Conservation (phyloP, 2,888 invertebrate genomes). For the Nemotelus pantherinus region DNA sequence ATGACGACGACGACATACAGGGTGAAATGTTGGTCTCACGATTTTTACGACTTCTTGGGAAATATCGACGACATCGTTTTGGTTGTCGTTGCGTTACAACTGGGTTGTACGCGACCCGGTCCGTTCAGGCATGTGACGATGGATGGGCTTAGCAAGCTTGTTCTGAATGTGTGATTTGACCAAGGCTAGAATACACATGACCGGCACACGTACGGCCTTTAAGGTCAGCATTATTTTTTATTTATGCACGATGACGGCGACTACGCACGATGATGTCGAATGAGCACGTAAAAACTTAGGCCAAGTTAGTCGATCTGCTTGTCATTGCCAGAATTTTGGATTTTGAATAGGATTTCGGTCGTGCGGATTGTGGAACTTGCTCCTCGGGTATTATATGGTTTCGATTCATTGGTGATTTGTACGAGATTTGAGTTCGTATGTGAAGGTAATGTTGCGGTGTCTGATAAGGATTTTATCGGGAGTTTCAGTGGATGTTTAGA, state of each 20-base stretch:
- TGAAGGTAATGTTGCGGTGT: too few relatives aligned
- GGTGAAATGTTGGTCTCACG: constrained; percentile 30
- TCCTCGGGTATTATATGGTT: too few relatives aligned
- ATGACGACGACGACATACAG: background rate
- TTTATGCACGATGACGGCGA: constrained; percentile 11
- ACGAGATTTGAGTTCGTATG: too few relatives aligned
- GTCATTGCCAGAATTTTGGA: too few relatives aligned
- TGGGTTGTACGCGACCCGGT: background rate
- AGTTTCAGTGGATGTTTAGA: too few relatives aligned
- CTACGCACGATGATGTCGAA: background rate
- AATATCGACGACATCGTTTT: background rate
- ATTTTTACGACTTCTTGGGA: constrained; percentile 34
- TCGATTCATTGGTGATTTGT: too few relatives aligned
- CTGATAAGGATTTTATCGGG: too few relatives aligned
- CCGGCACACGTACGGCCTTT: constrained; percentile 43
- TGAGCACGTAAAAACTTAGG: constrained; percentile 16
- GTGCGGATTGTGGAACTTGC: too few relatives aligned
- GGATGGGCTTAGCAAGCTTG: background rate
- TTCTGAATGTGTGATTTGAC: constrained; percentile 6
- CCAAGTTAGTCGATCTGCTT: background rate
- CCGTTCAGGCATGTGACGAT: too few relatives aligned
- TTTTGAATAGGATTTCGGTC: too few relatives aligned
- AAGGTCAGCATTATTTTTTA: constrained; percentile 41
- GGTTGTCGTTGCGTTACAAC: background rate
- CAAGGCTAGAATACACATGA: constrained; percentile 22